Conservation (phyloP, 2,888 invertebrate genomes). For the Dysmachus trigonus region DNA sequence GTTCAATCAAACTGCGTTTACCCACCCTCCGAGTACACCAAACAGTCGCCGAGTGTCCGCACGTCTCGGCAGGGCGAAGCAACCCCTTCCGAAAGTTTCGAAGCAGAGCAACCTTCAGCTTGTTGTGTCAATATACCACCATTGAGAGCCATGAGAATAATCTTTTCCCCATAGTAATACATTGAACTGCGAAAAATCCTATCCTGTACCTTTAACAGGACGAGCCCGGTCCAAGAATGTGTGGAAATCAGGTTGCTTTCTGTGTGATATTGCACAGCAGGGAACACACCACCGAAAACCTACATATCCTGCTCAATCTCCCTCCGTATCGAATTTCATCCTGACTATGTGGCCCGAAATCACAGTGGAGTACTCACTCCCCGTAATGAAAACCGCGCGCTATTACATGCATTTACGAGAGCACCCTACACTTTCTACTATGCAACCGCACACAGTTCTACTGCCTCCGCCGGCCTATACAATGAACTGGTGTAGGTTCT, state of each 20-base stretch:
- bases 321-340: constrained; percentile 14
- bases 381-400: background rate
- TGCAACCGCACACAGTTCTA: background rate
- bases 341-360: background rate
- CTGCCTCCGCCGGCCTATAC: background rate
- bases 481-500: background rate
- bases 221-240: background rate
- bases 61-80: background rate
- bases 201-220: background rate
- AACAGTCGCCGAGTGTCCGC: background rate
- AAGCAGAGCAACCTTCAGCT: constrained; percentile 22
- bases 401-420: constrained; percentile 6
- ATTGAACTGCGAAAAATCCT: background rate
- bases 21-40: background rate
- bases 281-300: background rate
- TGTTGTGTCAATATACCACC: constrained; percentile 27
- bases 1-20: background rate
- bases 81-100: background rate
- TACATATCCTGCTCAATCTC: background rate
- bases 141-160: background rate
- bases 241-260: background rate
- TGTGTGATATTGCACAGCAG: background rate
- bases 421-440: background rate
- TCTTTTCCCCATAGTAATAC: background rate
- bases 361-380: background rate